Base-by-base conservation (phyloP, 2,888 invertebrate genomes). In the Sphaerophoria rueppellii region DNA sequence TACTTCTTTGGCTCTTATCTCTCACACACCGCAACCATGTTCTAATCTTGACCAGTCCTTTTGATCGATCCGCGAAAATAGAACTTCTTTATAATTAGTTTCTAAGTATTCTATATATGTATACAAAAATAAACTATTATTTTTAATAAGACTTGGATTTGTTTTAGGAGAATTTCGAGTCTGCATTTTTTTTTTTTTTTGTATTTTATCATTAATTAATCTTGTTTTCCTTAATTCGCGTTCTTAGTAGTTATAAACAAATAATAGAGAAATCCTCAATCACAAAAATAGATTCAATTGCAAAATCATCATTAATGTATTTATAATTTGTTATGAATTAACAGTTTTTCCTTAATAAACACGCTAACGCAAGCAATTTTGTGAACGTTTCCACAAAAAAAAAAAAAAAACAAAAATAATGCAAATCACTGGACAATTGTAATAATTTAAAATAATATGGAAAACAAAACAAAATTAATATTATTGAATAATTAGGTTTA, bases 401-500 rank as follows among this genome's bases (percentile, higher is more conserved):
- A 35, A 2, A 24, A 24, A 24, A 24, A 32, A 35, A 52, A 65
- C 50, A 63, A 2, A 65, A 43, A 54, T 40, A 40, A 58, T 58
- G 40, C 16, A 58, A 75, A 43, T 55, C 54, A 67, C 40, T 77
- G 71, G 79, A 71, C 74, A 67, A 79, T 79, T 83, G 82, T 83
- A 73, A 83, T 75, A 60, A 67, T n/a, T 5, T 60, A 9, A 65
- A 34, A 50, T 37, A 65, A 70, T 9, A 65, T 14, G 48, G 50
- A 67, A 83, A 74, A 50, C 16, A 70, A 79, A 65, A 83, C 74
- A 79, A 67, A 83, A 71, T 50, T 67, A 83, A 74, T 43, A 72
- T 79, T 72, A 78, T 57, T 50, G 58, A 82, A 52, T 58, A 75
- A 75, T 65, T 83, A 83, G 83, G 65, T 83, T 83, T 83, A 83